These are phyloP conservation scores for Cyanoliseus patagonus DNA, from an alignment of 2,113 vertebrate species.

Conservation along the genomic window DNA sequence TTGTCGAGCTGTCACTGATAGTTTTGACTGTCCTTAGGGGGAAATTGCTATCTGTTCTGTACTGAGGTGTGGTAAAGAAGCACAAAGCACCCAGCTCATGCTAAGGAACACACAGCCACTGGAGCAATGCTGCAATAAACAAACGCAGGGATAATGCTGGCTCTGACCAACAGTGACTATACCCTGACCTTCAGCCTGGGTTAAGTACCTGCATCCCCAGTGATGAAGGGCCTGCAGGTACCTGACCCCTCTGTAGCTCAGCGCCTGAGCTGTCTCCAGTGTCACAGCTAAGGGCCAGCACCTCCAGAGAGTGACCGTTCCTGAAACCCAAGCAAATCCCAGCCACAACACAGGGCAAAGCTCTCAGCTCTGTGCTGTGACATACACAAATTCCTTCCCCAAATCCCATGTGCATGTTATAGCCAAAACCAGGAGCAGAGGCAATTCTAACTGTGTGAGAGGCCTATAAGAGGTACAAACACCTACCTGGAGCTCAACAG, in stretches of 20 bases:
- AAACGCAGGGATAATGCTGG: rapidly evolving
- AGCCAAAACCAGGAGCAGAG: neutral
- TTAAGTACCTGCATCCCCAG: neutral
- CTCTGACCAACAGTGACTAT: neutral
- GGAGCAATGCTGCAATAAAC: neutral
- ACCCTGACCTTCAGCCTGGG: neutral
- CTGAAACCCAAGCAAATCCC: neutral
- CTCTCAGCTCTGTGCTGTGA: neutral
- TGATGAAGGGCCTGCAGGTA: neutral
- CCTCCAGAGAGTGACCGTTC: rapidly evolving
- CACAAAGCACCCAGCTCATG: neutral
- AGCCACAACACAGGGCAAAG: too few species aligned
- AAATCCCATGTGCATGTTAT: rapidly evolving
- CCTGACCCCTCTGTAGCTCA: neutral
- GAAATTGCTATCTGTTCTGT: rapidly evolving
- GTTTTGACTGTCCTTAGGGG: neutral
- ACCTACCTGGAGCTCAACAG: neutral
- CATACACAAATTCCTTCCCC: neutral
- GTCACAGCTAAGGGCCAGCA: neutral
- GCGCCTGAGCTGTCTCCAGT: neutral
- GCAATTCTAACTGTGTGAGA: neutral
- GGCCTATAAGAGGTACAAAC: neutral
- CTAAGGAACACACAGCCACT: rapidly evolving
- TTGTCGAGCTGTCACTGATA: neutral
- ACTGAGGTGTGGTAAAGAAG: rapidly evolving